Percentiles rank a stretch among this genome's conserved stretches.
Conservation (phyloP, 2,113 vertebrate species). For the Mastomys coucha region DNA sequence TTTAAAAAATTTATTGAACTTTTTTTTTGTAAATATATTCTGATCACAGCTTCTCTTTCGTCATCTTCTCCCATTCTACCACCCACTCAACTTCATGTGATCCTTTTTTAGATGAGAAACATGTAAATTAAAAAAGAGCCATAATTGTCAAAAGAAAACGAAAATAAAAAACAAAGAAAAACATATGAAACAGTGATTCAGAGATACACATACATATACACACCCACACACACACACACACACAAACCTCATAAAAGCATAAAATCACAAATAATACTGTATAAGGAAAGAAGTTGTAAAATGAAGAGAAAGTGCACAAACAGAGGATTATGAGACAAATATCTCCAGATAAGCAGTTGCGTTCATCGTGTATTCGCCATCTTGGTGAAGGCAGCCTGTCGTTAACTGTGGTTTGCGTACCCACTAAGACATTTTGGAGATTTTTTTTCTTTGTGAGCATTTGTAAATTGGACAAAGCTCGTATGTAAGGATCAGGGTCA, state of each 20-base stretch:
- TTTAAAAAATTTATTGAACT: neutral
- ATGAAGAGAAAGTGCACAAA: neutral
- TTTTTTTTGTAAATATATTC: too few relatives aligned
- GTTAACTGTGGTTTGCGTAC: neutral
- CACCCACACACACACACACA: neutral
- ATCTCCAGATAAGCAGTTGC: neutral
- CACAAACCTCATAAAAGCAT: neutral
- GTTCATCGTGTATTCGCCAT: neutral
- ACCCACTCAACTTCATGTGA: neutral
- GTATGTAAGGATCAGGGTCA: neutral
- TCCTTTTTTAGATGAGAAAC: neutral
- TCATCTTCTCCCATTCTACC: neutral
- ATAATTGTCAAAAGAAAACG: neutral
- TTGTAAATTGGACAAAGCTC: neutral
- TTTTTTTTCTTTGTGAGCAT: neutral
- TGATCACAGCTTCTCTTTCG: neutral
- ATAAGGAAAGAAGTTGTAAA: neutral
- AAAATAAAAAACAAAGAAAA: neutral
- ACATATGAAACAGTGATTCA: neutral
- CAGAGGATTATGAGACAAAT: neutral
- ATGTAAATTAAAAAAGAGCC: neutral
- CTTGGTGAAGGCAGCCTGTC: neutral
- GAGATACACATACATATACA: neutral
- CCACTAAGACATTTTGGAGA: neutral
- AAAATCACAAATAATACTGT: neutral